Evolutionary conservation across 2,797 vertebrate species (phyloP).

Genomic region (Arctocebus calabarensis): DNA sequence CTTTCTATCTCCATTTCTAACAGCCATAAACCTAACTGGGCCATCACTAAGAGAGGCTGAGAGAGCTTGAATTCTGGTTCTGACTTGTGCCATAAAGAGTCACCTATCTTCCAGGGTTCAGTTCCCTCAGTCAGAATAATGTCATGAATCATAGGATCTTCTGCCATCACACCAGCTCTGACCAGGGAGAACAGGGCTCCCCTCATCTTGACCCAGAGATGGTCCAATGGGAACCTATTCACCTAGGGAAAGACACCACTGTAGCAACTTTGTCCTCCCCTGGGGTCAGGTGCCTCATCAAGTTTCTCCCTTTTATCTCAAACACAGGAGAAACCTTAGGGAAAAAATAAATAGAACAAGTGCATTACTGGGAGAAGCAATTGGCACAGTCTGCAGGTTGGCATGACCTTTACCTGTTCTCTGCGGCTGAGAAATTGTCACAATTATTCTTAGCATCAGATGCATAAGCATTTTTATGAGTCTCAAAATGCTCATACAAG

Average conservation of each 20-base stretch:
- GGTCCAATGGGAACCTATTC: neutral
- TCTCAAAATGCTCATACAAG: conserved; percentile 41
- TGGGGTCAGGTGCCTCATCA: neutral
- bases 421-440: conserved; percentile 4
- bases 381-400: conserved; percentile 43
- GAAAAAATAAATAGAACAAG: neutral
- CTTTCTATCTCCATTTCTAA: neutral
- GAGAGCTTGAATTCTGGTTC: neutral
- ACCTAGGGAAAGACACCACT: neutral
- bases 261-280: neutral
- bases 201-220: neutral
- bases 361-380: neutral
- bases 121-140: neutral
- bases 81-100: neutral
- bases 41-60: neutral
- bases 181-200: neutral
- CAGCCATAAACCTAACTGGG: neutral
- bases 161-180: neutral
- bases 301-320: conserved; percentile 51
- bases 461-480: conserved; percentile 45
- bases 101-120: neutral
- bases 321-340: conserved; percentile 37
- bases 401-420: conserved; percentile 45
- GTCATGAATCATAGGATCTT: neutral
- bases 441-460: conserved; percentile 66